These are phyloP conservation scores for Megaptera novaeangliae DNA, from an alignment of 2,113 vertebrate species.

Conservation along the genomic window DNA sequence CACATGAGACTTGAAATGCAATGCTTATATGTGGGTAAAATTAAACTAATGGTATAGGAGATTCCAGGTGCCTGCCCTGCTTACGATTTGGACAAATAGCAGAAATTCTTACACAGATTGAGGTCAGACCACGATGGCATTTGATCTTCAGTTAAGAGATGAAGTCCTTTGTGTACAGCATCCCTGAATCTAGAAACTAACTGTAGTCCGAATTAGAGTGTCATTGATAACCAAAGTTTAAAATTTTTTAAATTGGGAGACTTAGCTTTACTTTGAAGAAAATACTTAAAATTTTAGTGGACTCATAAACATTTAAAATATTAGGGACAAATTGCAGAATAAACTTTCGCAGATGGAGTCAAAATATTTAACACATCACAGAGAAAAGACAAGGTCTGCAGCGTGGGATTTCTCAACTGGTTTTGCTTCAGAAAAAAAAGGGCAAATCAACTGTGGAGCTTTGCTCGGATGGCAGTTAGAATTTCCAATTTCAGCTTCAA, in stretches of 20 bases:
- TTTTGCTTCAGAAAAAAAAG: background rate
- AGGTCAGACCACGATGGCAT: background rate
- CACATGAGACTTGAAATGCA: background rate
- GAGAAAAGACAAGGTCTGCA: background rate
- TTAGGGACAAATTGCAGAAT: background rate
- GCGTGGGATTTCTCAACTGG: background rate
- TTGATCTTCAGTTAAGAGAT: background rate
- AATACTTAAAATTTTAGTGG: background rate
- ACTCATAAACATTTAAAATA: background rate
- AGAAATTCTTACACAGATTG: background rate
- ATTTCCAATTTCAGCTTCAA: slow-evolving; percentile 48
- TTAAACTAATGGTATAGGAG: background rate
- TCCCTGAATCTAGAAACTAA: background rate
- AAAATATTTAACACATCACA: background rate
- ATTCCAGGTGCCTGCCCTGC: background rate
- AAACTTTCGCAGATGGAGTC: background rate
- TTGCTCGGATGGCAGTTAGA: background rate
- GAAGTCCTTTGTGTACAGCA: background rate
- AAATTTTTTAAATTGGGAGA: background rate
- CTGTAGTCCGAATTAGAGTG: background rate
- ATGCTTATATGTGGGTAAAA: background rate
- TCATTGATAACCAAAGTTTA: background rate
- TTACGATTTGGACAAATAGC: background rate
- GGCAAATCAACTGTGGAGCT: background rate
- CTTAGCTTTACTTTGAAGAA: background rate